Evolutionary conservation across 2,113 vertebrate species (phyloP).

Genomic region (Australoheros scitulus): DNA sequence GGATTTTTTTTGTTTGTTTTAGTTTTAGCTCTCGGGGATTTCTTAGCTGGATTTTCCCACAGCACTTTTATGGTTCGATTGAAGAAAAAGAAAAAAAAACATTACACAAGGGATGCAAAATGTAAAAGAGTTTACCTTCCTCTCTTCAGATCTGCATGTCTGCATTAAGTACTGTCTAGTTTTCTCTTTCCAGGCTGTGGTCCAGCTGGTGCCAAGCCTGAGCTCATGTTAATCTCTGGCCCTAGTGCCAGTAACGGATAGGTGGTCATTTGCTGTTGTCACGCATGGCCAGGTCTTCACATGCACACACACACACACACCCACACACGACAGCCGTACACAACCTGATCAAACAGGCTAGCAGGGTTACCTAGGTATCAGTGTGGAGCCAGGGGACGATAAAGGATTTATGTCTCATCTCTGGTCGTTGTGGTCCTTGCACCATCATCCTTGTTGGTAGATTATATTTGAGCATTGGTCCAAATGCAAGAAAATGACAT

Average conservation of each 20-base stretch:
- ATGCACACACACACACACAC: neutral
- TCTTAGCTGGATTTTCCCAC: slow-evolving; percentile 71
- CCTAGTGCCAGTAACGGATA: slow-evolving; percentile 55
- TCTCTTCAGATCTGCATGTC: neutral
- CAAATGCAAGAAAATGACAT: neutral
- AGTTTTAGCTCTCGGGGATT: slow-evolving; percentile 49
- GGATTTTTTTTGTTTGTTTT: slow-evolving; percentile 39
- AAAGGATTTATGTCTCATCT: slow-evolving; percentile 46
- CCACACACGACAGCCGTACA: slow-evolving; percentile 30
- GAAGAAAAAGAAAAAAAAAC: slow-evolving; percentile 40
- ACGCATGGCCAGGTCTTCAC: slow-evolving; percentile 55
- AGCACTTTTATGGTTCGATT: slow-evolving; percentile 38
- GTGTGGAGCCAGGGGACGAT: slow-evolving; percentile 50
- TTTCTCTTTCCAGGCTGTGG: slow-evolving; percentile 47
- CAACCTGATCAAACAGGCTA: slow-evolving; percentile 71
- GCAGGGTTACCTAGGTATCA: slow-evolving; percentile 50
- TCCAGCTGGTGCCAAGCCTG: slow-evolving; percentile 64
- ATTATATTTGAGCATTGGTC: neutral
- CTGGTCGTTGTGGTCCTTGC: slow-evolving; percentile 25
- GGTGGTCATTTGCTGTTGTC: slow-evolving; percentile 69
- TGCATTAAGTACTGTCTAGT: slow-evolving; percentile 25
- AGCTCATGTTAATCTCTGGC: slow-evolving; percentile 62
- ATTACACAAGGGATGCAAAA: neutral
- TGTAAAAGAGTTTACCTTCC: slow-evolving; percentile 10
- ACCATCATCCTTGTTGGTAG: neutral